phyloP scores from a whole-genome alignment of 2,797 vertebrate genomes.

The Diglossa cyanea region DNA sequence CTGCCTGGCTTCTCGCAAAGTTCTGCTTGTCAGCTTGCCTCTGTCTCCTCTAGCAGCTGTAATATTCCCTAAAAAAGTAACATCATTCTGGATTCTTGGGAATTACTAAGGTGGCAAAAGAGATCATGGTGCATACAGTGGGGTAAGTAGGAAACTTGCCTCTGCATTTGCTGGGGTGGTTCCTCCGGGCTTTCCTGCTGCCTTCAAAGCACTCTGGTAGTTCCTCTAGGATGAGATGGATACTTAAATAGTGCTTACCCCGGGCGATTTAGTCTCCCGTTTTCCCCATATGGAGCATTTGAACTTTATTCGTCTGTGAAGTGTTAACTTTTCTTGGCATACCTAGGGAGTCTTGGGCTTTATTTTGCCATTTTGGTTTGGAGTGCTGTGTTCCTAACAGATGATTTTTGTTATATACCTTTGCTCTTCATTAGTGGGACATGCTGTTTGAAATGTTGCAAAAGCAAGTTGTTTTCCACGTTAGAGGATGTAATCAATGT shows the following conservation, averaged over 20 bases:
- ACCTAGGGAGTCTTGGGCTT: not conserved
- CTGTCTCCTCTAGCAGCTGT: not conserved
- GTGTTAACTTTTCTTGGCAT: not conserved
- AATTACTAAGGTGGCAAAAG: slow-evolving; percentile 45
- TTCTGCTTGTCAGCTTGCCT: slow-evolving; percentile 45
- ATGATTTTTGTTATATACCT: not conserved
- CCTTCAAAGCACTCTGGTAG: not conserved
- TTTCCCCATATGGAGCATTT: not conserved
- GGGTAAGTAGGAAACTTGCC: slow-evolving; percentile 81
- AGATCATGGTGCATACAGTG: slow-evolving; percentile 79
- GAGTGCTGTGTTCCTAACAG: not conserved
- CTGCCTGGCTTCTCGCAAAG: slow-evolving; percentile 52
- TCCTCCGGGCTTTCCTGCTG: not conserved
- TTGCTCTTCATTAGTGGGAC: not conserved
- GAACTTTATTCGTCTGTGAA: not conserved
- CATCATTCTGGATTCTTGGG: slow-evolving; percentile 53
- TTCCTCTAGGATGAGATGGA: not conserved
- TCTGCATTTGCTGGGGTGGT: not conserved
- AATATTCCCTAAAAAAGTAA: slow-evolving; percentile 13
- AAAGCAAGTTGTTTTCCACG: not conserved
- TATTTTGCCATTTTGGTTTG: not conserved
- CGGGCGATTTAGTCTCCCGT: not conserved
- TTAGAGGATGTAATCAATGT: not conserved
- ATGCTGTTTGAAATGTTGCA: not conserved
- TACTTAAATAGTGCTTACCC: not conserved